Evolutionary conservation across 2,797 vertebrate species (phyloP), one percentile per base, ranked within the genome.

Genomic region (Siniperca scherzeri): DNA sequence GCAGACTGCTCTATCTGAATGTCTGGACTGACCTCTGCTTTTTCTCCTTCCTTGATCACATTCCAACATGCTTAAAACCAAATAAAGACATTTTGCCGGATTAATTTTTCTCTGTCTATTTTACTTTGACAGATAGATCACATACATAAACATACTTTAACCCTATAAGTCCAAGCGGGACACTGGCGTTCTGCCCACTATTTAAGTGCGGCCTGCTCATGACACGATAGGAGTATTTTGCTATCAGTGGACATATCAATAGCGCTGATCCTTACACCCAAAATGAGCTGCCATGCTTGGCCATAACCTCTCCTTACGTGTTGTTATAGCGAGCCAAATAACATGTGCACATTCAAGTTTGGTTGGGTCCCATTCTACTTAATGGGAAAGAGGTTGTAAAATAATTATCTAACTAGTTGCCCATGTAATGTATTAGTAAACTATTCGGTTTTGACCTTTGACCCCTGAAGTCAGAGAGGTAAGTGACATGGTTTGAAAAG

Each of bases 41-140:
- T 74, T 82, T 92, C 82, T 88, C 61, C 55, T 81, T 83, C 78
- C 73, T 75, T 87, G 60, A 86, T 89, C 82, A 90, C 56, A 82
- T 91, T 86, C 81, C 82, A 87, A 81, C 57, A 85, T 80, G 68
- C 84, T 92, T 94, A 82, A 94, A 94, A 95, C 95, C 95, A 96
- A 96, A 96, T 95, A 94, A 95, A 94, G 72, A 88, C 36, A 70
- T 92, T 87, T 89, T 85, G 82, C 48, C 83, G 12, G 77, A 85
- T 38, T 38, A 6, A 16, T 60, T 12, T 40, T 68, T 74, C 21
- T 70, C 44, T 48, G 1, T 62, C 1, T 57, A 0, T 61, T 60
- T 71, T 46, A 19, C 3, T 40, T 30, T 30, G 3, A 30, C 30
- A 30, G 30, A 30, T 30, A 30, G 30, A 30, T 30, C 30, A 30